Conservation (phyloP, 2,113 vertebrate species). For the Melanostigma gelatinosum region DNA sequence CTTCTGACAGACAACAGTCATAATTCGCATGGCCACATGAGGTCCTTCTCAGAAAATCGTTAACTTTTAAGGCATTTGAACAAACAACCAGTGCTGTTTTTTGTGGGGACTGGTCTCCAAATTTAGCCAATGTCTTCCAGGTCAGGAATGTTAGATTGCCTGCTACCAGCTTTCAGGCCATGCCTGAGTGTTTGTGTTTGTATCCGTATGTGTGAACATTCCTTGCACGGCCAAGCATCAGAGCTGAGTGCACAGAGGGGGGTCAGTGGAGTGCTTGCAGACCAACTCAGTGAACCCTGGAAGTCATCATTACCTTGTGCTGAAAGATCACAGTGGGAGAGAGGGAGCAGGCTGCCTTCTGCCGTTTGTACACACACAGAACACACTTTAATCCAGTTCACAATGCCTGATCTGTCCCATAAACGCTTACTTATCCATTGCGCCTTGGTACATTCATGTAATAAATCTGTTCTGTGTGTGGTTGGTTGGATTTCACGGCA, state of each 20-base stretch:
- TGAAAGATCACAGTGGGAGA: constrained; percentile 70
- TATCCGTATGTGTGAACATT: constrained; percentile 76
- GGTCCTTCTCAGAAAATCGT: constrained; percentile 53
- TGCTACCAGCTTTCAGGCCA: constrained; percentile 63
- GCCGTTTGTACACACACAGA: constrained; percentile 39
- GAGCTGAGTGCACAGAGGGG: constrained; percentile 63
- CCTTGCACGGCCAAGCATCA: constrained; percentile 64
- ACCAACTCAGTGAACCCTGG: constrained; percentile 75
- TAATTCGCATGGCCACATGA: constrained; percentile 61
- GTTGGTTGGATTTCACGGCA: constrained; percentile 30
- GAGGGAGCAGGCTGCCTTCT: constrained; percentile 31
- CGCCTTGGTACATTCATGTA: constrained; percentile 41
- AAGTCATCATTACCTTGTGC: constrained; percentile 74
- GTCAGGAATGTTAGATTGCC: constrained; percentile 70
- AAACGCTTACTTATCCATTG: constrained; percentile 48
- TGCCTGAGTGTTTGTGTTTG: constrained; percentile 68
- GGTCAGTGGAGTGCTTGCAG: constrained; percentile 56
- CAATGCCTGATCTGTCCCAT: constrained; percentile 47
- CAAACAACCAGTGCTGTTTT: constrained; percentile 47
- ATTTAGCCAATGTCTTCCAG: constrained; percentile 57
- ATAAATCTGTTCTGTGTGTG: constrained; percentile 45
- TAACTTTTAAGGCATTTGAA: constrained; percentile 54
- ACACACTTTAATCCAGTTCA: constrained; percentile 49
- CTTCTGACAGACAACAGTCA: constrained; percentile 70
- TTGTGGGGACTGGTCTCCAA: constrained; percentile 39